phyloP scores from a whole-genome alignment of 2,113 vertebrate species.

The Onychorhynchus coronatus region DNA sequence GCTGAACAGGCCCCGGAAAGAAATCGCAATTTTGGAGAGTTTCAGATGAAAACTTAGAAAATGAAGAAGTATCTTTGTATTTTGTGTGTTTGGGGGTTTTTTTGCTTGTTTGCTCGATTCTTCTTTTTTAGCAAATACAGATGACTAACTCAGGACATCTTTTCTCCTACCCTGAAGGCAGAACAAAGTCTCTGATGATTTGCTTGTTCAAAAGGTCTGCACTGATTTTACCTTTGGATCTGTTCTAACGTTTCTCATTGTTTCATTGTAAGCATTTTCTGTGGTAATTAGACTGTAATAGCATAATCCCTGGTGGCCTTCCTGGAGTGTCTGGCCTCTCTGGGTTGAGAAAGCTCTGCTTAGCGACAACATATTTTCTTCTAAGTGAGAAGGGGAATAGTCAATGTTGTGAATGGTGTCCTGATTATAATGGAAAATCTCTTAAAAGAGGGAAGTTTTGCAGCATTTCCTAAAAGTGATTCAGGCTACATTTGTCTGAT shows the following conservation, averaged over 20 bases:
- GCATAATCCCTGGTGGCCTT: conserved; percentile 14
- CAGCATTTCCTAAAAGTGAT: neutral
- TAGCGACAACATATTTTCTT: neutral
- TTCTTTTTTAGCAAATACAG: conserved; percentile 11
- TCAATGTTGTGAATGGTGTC: neutral
- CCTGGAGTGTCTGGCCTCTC: neutral
- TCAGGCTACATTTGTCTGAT: neutral
- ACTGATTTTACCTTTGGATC: conserved; percentile 47
- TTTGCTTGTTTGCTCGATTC: neutral
- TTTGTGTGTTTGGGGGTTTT: neutral
- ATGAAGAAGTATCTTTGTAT: neutral
- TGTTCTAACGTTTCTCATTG: conserved; percentile 4
- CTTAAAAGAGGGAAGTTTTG: neutral
- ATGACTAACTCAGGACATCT: conserved; percentile 6
- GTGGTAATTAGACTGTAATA: conserved; percentile 39
- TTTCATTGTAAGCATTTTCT: conserved; percentile 15
- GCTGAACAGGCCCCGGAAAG: neutral
- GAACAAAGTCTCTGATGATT: conserved; percentile 17
- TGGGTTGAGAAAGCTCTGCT: conserved; percentile 27
- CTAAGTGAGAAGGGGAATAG: neutral
- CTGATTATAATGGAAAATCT: neutral
- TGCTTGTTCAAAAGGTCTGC: conserved; percentile 21
- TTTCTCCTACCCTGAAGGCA: conserved; percentile 29
- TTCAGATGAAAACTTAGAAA: neutral
- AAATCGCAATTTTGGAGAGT: neutral